Evolutionary conservation across 2,797 vertebrate genomes (phyloP), one percentile per base, ranked within the genome.

Genomic region (Odontamblyopus lacepedii): DNA sequence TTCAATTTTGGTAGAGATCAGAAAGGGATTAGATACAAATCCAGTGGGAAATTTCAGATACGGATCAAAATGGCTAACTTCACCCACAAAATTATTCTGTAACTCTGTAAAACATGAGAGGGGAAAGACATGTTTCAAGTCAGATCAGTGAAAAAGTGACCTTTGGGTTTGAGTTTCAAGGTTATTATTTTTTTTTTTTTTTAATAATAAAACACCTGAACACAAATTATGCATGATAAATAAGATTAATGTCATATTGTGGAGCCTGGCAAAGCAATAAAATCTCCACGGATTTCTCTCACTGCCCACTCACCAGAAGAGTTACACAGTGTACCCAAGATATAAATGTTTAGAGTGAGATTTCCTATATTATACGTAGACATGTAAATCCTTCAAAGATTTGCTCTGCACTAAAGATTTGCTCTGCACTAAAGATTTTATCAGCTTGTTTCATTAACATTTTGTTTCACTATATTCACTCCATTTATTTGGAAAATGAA

Each of bases 401-500:
- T 35, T 35, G 18, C 16, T 1, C 16, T 35, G 23, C 30, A 2
- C 18, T 19, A 38, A 35, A 19, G 8, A 63, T 19, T 35, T 35
- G 18, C 16, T 1, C 16, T 35, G 23, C 30, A 35, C 60, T 35
- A 35, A 5, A 62, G 2, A 19, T n/a, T 71, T 66, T 63, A 64
- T 75, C 55, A 44, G 15, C 63, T 67, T 50, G 55, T 32, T 35
- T 60, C n/a, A 55, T 82, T n/a, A 78, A 69, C 8, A 15, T 53
- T 64, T 51, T 55, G 64, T 51, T 67, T 12, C 12, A 27, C 67
- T 72, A 71, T 65, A 62, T 75, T 61, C 55, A 4, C 41, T 60
- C 57, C 35, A 48, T 62, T 80, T 63, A 62, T 35, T 78, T 81
- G 76, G 78, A 73, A 88, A 86, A 78, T 18, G 55, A 63, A 63